These are phyloP conservation scores for Podarcis siculus DNA, from an alignment of 2,797 vertebrate genomes.

Conservation along the genomic window DNA sequence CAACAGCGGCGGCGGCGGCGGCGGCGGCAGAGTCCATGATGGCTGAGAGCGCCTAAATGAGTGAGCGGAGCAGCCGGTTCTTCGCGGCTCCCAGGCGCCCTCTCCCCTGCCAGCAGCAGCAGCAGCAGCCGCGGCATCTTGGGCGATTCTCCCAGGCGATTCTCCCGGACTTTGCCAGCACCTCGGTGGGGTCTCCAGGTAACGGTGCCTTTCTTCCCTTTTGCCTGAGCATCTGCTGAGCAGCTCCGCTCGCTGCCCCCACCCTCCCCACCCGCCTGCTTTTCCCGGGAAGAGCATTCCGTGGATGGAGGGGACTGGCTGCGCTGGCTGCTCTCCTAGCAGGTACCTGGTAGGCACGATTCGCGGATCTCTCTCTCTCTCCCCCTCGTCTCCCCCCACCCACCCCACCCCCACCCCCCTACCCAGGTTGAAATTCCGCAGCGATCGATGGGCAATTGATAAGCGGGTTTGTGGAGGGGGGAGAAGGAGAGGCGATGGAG, in stretches of 20 bases:
- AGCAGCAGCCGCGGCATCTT: conserved; percentile 82
- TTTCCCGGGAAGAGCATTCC: conserved; percentile 56
- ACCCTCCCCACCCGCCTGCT: conserved; percentile 18
- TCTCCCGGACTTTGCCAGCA: conserved; percentile 54
- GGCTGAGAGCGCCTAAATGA: conserved; percentile 84
- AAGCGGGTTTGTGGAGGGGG: neutral
- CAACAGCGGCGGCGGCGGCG: neutral
- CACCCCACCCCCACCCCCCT: neutral
- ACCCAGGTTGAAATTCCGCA: conserved; percentile 71
- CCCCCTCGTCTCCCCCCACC: neutral
- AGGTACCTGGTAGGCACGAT: conserved; percentile 49
- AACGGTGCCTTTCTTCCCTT: conserved; percentile 62
- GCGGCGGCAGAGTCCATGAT: conserved; percentile 82
- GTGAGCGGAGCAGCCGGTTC: conserved; percentile 58
- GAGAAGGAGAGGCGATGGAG: neutral
- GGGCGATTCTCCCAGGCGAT: conserved; percentile 72
- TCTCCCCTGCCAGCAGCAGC: conserved; percentile 68
- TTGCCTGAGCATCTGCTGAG: neutral
- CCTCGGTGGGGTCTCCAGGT: conserved; percentile 74
- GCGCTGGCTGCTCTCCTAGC: conserved; percentile 24
- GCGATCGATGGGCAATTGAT: conserved; percentile 64
- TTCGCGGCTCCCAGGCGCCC: conserved; percentile 82
- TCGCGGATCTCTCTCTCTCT: conserved; percentile 11
- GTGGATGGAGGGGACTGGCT: conserved; percentile 38
- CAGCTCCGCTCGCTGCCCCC: neutral